phyloP scores from a whole-genome alignment of 2,888 invertebrate genomes.

The Gymnocheta viridis region DNA sequence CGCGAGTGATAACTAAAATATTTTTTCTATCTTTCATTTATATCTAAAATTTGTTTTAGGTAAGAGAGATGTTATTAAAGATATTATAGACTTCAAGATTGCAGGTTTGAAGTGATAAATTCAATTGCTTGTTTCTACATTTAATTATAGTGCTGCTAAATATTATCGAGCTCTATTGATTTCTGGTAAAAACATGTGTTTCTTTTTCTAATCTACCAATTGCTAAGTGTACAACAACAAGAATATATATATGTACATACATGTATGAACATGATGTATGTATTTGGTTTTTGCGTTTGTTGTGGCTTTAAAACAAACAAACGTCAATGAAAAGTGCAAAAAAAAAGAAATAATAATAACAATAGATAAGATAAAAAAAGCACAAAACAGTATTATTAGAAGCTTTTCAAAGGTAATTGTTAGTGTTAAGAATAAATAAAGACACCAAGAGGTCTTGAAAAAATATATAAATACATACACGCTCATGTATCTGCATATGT shows the following conservation, averaged over 20 bases:
- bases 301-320: slow-evolving; percentile 31
- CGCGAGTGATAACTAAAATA: background rate
- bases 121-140: background rate
- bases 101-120: background rate
- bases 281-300: background rate
- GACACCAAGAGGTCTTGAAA: background rate
- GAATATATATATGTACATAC: too few relatives aligned
- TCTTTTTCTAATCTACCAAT: background rate
- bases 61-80: background rate
- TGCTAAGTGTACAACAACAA: too few relatives aligned
- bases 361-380: slow-evolving; percentile 37
- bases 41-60: too few relatives aligned
- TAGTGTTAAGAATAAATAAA: background rate
- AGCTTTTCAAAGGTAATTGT: slow-evolving; percentile 11
- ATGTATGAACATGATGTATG: background rate
- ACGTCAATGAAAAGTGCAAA: slow-evolving; percentile 30
- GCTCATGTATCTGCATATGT: background rate
- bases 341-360: background rate
- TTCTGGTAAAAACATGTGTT: slow-evolving; percentile 1
- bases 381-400: slow-evolving; percentile 9
- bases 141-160: background rate
- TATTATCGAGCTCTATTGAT: background rate
- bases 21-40: background rate
- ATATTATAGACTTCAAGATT: background rate
- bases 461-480: background rate